Evolutionary conservation across 1,140 invertebrate species (phyloP).

Genomic region (Caenorhabditis inopinata): DNA sequence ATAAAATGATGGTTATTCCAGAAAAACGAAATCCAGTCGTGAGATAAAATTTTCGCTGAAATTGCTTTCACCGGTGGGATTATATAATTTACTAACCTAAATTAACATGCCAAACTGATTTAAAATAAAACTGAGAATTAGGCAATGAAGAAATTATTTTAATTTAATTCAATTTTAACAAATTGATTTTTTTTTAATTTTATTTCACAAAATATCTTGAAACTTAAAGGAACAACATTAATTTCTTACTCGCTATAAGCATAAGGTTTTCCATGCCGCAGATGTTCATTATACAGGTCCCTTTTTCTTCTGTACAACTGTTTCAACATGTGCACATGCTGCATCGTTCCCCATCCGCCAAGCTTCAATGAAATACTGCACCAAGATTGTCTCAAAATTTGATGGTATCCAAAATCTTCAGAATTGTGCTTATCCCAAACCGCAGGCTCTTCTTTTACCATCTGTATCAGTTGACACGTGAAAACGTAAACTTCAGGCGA

Average conservation of each 20-base stretch:
- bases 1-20: too few species aligned
- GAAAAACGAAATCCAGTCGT: too few species aligned
- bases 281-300: background rate
- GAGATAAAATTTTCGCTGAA: too few species aligned
- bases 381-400: background rate
- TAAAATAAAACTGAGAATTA: too few species aligned
- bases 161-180: background rate
- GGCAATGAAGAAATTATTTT: too few species aligned
- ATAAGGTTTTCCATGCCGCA: background rate
- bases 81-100: too few species aligned
- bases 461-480: background rate
- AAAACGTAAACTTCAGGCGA: background rate
- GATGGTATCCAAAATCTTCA: background rate
- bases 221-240: background rate
- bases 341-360: background rate
- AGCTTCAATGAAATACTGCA: conserved; percentile 19
- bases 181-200: background rate
- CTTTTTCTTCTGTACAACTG: background rate
- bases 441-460: background rate
- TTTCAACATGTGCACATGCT: conserved; percentile 5
- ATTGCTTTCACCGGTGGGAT: too few species aligned
- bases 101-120: too few species aligned
- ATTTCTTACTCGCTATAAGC: background rate
- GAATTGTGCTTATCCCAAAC: background rate
- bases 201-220: too few species aligned